Percentiles rank a stretch among this genome's conserved stretches.
These are phyloP conservation scores for Antheraea assamensis DNA, from an alignment of 2,888 invertebrate species.

Conservation along the genomic window DNA sequence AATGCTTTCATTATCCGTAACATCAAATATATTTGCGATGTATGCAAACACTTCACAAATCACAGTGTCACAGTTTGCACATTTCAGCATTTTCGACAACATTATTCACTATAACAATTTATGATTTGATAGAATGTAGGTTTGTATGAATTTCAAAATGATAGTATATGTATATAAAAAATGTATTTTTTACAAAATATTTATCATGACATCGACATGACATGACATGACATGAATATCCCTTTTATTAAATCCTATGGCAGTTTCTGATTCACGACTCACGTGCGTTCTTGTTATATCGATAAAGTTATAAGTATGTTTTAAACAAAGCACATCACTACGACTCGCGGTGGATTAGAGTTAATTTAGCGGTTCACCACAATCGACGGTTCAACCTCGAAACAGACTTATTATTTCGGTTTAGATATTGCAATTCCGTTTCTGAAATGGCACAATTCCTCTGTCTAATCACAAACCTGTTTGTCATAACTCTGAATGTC, in stretches of 20 bases:
- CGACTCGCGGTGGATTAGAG: neutral
- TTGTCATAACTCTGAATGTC: neutral
- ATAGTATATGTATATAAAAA: no score
- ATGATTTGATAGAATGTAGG: no score
- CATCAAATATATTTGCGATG: no score
- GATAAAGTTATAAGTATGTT: neutral
- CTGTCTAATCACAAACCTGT: neutral
- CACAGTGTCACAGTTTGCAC: no score
- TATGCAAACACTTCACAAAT: no score
- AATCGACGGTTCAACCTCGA: constrained; percentile 1
- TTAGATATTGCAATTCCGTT: neutral
- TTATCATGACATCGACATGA: no score
- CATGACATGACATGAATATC: no score
- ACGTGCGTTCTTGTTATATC: neutral
- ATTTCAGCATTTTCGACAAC: no score
- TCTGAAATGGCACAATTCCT: neutral
- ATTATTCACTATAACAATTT: no score
- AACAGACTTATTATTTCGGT: neutral
- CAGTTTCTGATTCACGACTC: neutral
- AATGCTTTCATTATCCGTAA: no score
- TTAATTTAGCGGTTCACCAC: neutral
- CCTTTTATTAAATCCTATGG: neutral
- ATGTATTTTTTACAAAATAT: no score
- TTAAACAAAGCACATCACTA: neutral
- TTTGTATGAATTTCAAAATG: no score